Percentiles rank a stretch among this genome's conserved stretches.
These are phyloP conservation scores for Balanococcus diminutus DNA, from an alignment of 2,888 invertebrate genomes.

Conservation along the genomic window DNA sequence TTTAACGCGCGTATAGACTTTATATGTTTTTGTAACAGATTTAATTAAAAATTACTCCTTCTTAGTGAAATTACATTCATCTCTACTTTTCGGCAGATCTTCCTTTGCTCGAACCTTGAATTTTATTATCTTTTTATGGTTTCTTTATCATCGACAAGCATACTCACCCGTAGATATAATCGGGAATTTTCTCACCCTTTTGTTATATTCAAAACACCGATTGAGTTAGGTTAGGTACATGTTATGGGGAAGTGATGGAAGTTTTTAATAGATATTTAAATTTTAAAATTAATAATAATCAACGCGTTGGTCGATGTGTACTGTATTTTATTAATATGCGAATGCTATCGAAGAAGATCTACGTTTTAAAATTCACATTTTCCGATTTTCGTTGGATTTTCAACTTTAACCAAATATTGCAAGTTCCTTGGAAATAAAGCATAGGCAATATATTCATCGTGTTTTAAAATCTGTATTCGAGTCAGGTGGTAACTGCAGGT, in stretches of 20 bases:
- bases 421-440: neutral
- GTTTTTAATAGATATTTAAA: neutral
- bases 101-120: neutral
- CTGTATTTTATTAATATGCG: no score
- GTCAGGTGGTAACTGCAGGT: no score
- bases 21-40: constrained; percentile 21
- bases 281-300: neutral
- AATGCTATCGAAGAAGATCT: no score
- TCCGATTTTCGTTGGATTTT: neutral
- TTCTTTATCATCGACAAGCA: neutral
- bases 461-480: neutral
- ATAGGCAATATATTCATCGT: neutral
- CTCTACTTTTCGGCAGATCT: constrained; percentile 12
- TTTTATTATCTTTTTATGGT: neutral
- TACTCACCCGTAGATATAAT: neutral
- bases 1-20: constrained; percentile 1
- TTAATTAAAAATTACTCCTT: constrained; percentile 49
- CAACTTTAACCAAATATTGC: neutral
- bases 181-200: neutral
- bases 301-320: no score
- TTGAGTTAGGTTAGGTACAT: neutral
- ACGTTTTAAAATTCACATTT: neutral
- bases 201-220: neutral
- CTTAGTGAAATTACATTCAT: constrained; percentile 30
- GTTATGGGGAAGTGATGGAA: neutral